These are phyloP conservation scores for Lasioglossum malachurum DNA, from an alignment of 2,888 invertebrate genomes.

Conservation along the genomic window DNA sequence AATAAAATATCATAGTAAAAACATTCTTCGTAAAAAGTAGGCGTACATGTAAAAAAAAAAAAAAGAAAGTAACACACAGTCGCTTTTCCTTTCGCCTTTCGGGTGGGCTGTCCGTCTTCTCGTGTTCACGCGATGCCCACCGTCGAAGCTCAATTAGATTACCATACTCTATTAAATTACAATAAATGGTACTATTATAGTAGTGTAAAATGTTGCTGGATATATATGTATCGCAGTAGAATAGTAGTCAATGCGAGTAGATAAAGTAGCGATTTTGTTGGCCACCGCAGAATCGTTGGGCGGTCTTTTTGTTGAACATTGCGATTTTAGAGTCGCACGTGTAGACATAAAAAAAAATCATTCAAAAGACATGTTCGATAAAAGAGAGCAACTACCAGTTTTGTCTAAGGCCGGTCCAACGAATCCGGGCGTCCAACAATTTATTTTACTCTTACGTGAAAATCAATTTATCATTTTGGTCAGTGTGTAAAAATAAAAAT, in stretches of 20 bases:
- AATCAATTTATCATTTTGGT: constrained; percentile 74
- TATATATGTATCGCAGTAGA: constrained; percentile 65
- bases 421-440: constrained; percentile 41
- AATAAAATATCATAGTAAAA: constrained; percentile 58
- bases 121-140: constrained; percentile 17
- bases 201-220: constrained; percentile 63
- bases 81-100: constrained; percentile 27
- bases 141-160: constrained; percentile 56
- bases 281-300: constrained; percentile 49
- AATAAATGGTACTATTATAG: constrained; percentile 69
- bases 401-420: constrained; percentile 33
- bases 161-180: constrained; percentile 69
- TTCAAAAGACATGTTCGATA: constrained; percentile 4
- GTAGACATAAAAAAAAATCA: not conserved
- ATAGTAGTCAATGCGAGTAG: constrained; percentile 65
- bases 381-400: constrained; percentile 12
- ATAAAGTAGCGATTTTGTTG: constrained; percentile 59
- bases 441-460: constrained; percentile 66
- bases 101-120: constrained; percentile 10
- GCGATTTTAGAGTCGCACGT: not conserved
- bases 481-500: constrained; percentile 79
- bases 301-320: constrained; percentile 16
- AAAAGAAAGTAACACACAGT: constrained; percentile 59
- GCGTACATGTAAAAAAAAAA: constrained; percentile 29
- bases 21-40: constrained; percentile 42